Percentiles rank a stretch among this genome's conserved stretches.
Evolutionary conservation across 2,797 vertebrate genomes (phyloP).

Genomic region (Peromyscus nudipes): DNA sequence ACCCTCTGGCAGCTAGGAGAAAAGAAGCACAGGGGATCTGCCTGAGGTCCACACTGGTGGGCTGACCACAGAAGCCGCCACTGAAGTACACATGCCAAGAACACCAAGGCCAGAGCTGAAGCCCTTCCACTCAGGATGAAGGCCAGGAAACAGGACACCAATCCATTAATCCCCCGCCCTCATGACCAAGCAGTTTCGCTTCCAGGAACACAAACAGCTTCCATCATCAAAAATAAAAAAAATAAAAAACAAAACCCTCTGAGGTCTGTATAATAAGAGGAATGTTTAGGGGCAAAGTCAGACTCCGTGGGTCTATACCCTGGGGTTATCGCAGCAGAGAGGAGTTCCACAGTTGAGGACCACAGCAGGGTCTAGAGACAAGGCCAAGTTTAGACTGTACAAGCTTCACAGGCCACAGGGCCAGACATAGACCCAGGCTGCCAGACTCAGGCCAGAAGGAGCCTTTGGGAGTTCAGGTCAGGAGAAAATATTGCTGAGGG

Average conservation of each 20-base stretch:
- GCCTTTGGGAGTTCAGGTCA: background rate
- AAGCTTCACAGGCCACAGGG: background rate
- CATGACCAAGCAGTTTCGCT: slow-evolving; percentile 64
- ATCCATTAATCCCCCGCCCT: slow-evolving; percentile 34
- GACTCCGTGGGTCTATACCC: background rate
- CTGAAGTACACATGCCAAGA: fast-evolving
- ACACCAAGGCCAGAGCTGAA: background rate
- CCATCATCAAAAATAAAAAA: background rate
- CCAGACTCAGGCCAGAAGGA: background rate
- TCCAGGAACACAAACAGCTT: slow-evolving; percentile 72
- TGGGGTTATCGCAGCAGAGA: background rate
- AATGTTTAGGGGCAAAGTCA: background rate
- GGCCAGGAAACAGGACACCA: slow-evolving; percentile 67
- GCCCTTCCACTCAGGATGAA: background rate
- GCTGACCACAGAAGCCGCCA: fast-evolving
- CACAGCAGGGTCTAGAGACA: too few relatives aligned
- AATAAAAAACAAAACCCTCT: background rate
- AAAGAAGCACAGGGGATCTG: background rate
- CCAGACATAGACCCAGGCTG: background rate
- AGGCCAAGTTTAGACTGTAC: background rate
- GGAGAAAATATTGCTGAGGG: background rate
- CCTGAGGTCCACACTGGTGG: fast-evolving
- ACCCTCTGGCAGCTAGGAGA: background rate
- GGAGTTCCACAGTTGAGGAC: fast-evolving
- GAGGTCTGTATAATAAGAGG: background rate